Evolutionary conservation across 2,797 vertebrate genomes (phyloP).

Genomic region (Ptychadena robeensis): DNA sequence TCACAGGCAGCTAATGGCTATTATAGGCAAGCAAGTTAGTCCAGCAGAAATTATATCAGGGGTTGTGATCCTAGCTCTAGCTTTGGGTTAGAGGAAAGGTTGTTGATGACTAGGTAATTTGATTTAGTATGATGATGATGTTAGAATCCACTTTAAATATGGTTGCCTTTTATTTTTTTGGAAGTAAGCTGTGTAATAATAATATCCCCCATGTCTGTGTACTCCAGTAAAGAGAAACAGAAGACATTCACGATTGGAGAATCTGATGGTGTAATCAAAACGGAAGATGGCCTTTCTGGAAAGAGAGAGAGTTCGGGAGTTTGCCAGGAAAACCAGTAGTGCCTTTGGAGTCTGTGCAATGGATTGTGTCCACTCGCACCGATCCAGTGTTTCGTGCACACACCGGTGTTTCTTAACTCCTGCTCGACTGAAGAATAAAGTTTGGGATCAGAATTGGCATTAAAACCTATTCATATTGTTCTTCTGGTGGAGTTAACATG

Average conservation of each 20-base stretch:
- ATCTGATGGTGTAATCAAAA: conserved; percentile 43
- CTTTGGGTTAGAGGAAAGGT: not conserved
- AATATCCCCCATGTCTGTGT: conserved; percentile 54
- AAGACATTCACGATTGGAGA: conserved; percentile 44
- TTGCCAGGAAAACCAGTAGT: conserved; percentile 29
- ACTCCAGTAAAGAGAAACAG: conserved; percentile 50
- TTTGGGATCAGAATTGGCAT: not conserved
- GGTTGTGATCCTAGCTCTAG: conserved; percentile 4
- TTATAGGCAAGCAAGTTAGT: not conserved
- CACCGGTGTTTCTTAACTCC: not conserved
- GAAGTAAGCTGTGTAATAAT: conserved; percentile 49
- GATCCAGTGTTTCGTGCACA: conserved; percentile 13
- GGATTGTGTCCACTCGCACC: conserved; percentile 13
- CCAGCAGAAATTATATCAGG: not conserved
- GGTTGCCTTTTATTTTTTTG: conserved; percentile 34
- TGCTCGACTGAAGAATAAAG: conserved; percentile 7
- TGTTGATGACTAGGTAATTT: conserved; percentile 6
- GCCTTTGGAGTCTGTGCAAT: conserved; percentile 9
- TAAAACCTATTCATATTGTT: not conserved
- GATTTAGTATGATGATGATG: conserved; percentile 40
- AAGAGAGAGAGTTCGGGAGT: conserved; percentile 15
- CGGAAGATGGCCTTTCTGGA: conserved; percentile 44
- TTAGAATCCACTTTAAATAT: conserved; percentile 38
- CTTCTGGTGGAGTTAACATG: conserved; percentile 1
- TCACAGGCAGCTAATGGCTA: not conserved